Percentiles rank a stretch among this genome's conserved stretches.
These are phyloP conservation scores for Cordylochernes scorpioides DNA, from an alignment of 2,888 invertebrate genomes.

Conservation along the genomic window DNA sequence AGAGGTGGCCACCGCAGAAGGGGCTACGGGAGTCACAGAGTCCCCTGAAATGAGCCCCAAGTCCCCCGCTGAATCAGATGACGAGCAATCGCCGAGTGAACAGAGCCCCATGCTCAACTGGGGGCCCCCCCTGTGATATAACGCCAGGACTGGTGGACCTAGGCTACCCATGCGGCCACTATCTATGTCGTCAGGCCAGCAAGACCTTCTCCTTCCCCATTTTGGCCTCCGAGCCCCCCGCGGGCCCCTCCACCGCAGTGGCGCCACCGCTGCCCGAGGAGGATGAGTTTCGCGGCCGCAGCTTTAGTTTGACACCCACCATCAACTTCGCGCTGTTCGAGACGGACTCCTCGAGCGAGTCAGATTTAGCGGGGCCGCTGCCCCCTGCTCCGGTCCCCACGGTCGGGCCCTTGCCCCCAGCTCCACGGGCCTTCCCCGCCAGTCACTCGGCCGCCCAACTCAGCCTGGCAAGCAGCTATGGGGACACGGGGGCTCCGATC, in stretches of 20 bases:
- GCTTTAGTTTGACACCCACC: constrained; percentile 8
- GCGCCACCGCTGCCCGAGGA: too few species aligned
- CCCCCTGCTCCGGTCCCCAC: constrained; percentile 5
- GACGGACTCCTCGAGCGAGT: constrained; percentile 11
- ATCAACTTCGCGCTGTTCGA: constrained; percentile 11
- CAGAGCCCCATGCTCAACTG: constrained; percentile 4
- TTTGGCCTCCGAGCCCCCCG: constrained; percentile 8
- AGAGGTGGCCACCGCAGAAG: constrained; percentile 4
- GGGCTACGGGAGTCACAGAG: too few species aligned
- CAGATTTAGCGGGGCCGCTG: too few species aligned
- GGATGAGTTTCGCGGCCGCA: constrained; percentile 4
- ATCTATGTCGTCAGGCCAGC: too few species aligned
- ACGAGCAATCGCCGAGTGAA: too few species aligned
- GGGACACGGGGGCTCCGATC: constrained; percentile 17
- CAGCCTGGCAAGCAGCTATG: constrained; percentile 11
- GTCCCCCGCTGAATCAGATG: too few species aligned
- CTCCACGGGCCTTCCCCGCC: constrained; percentile 8
- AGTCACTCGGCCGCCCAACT: constrained; percentile 10
- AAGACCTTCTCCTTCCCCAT: constrained; percentile 7
- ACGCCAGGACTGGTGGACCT: too few species aligned
- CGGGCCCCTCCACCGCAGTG: constrained; percentile 2
- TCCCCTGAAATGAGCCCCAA: too few species aligned
- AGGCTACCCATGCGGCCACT: too few species aligned
- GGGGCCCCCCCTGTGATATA: too few species aligned
- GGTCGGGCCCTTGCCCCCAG: constrained; percentile 7